Evolutionary conservation across 2,888 invertebrate genomes (phyloP), one percentile per base, ranked within the genome.

Genomic region (Agrotis puta): DNA sequence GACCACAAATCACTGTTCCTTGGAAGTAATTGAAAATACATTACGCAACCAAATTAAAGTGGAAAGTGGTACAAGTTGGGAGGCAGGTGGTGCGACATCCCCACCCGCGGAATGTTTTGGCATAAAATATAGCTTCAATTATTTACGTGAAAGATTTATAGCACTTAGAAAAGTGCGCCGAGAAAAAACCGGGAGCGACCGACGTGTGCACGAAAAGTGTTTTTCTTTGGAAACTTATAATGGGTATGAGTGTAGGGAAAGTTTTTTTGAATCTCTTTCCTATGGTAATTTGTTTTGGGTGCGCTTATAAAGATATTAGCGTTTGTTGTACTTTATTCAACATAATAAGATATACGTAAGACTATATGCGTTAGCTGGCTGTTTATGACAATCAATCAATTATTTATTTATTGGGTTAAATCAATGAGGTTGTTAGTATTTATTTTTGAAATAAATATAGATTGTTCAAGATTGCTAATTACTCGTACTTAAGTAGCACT

Each of bases 61-160:
- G 94, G 95, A 93, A 94, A 95, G 93, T 94, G 95, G 95, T 94
- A 94, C 95, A 95, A 95, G 94, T 95, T 94, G 92, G 91, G 92
- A 91, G 93, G 94, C 95, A 95, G 96, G 95, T 94, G 95, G 92
- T 85, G 92, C 92, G 92, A 92, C 95, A 93, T 91, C 94, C 93
- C 93, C 89, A 90, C 92, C 94, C 91, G 92, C 93, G 94, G 95
- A 95, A 96, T 95, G 95, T 95, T 96, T 95, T 94, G 96, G 96
- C 96, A 96, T 96, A 96, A 96, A 96, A 96, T 96, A 96, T 96
- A 95, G 96, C 96, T 96, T 96, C 96, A 96, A 96, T 96, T 96
- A 96, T 96, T 96, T 96, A 96, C 95, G 94, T 94, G 94, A 92
- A 90, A 96, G 96, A 96, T 96, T 96, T 96, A 96, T 96, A 70